These are phyloP conservation scores for Melipona quadrifasciata DNA, from an alignment of 1,140 invertebrate genomes.

Conservation along the genomic window DNA sequence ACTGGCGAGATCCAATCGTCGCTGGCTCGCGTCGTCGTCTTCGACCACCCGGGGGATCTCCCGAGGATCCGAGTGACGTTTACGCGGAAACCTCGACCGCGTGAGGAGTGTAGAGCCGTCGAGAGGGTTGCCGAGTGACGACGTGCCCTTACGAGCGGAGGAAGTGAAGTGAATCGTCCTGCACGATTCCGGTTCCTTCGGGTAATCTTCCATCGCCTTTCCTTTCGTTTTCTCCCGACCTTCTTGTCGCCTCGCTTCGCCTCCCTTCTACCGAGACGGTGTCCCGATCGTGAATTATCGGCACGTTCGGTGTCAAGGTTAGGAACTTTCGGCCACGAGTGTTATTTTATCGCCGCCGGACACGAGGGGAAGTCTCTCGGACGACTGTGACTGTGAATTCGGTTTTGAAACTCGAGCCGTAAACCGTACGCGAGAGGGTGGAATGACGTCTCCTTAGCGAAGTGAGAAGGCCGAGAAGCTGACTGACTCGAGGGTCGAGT, in stretches of 20 bases:
- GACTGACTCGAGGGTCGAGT: neutral
- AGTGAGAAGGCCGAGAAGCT: neutral
- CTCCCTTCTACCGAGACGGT: neutral
- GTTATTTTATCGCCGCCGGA: neutral
- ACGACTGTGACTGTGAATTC: no score
- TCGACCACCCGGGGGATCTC: no score
- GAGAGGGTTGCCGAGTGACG: conserved; percentile 7
- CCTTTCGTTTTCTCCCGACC: neutral
- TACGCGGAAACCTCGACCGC: neutral
- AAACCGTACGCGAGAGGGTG: no score
- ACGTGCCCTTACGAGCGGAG: neutral
- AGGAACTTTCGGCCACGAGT: conserved; percentile 9
- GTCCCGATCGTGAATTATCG: neutral
- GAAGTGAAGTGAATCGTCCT: neutral
- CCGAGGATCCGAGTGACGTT: neutral
- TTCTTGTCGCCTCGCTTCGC: neutral
- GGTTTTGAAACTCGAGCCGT: no score
- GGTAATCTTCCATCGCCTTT: neutral
- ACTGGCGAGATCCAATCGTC: no score
- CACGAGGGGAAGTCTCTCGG: no score
- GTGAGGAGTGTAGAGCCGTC: conserved; percentile 16
- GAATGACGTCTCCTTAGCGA: neutral
- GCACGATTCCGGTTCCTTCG: neutral
- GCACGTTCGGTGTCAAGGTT: conserved; percentile 20
- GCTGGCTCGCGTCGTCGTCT: no score